Evolutionary conservation across 2,888 invertebrate species (phyloP).

Genomic region (Tetragnatha montana): DNA sequence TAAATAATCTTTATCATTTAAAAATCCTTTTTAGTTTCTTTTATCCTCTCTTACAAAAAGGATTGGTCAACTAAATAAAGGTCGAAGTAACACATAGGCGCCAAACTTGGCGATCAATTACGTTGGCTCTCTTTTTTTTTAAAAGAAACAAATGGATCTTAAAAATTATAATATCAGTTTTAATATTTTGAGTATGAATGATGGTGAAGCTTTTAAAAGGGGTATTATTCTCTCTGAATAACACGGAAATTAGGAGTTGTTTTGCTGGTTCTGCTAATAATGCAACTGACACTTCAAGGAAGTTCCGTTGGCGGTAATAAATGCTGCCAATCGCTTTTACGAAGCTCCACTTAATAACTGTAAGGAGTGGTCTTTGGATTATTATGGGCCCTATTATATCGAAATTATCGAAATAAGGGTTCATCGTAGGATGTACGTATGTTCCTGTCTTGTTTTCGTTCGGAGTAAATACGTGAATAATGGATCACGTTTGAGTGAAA

Average conservation of each 20-base stretch:
- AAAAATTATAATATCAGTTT: no score
- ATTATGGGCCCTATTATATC: not conserved
- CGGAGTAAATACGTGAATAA: not conserved
- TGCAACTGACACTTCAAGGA: slow-evolving; percentile 7
- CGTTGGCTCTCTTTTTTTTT: no score
- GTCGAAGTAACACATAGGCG: no score
- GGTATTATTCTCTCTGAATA: not conserved
- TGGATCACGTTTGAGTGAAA: not conserved
- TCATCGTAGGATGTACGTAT: not conserved
- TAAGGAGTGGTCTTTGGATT: slow-evolving; percentile 1
- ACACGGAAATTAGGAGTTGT: slow-evolving; percentile 18
- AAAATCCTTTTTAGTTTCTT: no score
- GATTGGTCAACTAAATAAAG: no score
- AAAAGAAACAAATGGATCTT: no score
- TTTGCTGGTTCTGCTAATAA: not conserved
- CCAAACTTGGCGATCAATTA: no score
- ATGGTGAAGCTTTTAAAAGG: slow-evolving; percentile 8
- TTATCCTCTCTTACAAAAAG: no score
- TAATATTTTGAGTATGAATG: slow-evolving; percentile 11
- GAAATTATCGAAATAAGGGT: not conserved
- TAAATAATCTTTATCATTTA: no score
- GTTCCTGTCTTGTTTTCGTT: not conserved
- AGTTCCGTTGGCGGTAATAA: not conserved
- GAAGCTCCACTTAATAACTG: not conserved
- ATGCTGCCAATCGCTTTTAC: not conserved